A percentile compares a stretch with the other conserved stretches of the same genome.
Conservation (phyloP, 2,797 vertebrate genomes). For the Microhierax caerulescens region DNA sequence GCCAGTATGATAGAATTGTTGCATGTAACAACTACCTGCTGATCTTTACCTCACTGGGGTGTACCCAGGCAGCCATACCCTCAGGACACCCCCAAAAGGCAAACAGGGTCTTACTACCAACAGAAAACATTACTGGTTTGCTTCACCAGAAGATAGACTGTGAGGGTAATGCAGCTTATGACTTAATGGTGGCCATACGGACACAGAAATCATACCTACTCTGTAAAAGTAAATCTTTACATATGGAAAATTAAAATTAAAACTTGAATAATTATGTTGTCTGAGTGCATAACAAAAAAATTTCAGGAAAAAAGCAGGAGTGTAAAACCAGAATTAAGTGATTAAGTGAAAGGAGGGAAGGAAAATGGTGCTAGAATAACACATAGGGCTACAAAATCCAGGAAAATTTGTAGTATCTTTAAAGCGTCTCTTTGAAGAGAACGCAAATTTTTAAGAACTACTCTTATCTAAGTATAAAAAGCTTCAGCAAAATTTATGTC, state of each 20-base stretch:
- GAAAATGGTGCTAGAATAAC: background rate
- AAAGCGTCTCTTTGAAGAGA: background rate
- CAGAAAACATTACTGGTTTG: background rate
- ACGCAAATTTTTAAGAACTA: background rate
- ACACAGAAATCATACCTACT: background rate
- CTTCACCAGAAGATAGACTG: background rate
- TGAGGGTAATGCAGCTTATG: background rate
- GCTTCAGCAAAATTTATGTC: background rate
- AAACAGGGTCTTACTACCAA: rapidly evolving
- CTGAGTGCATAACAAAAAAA: background rate
- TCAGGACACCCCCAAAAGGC: background rate
- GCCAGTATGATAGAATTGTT: background rate
- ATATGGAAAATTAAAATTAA: background rate
- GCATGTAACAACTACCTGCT: background rate
- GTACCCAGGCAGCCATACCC: background rate
- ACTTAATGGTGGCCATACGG: background rate
- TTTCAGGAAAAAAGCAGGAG: background rate
- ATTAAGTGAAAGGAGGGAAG: background rate
- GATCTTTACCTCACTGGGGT: background rate
- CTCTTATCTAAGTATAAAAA: background rate
- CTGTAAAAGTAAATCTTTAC: background rate
- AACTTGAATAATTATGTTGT: background rate
- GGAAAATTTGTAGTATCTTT: background rate
- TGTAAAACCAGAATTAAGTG: background rate
- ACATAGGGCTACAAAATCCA: background rate